Percentiles rank a stretch among this genome's conserved stretches.
Conservation (phyloP, 2,888 invertebrate species). For the Hirtodrosophila histrioides region DNA sequence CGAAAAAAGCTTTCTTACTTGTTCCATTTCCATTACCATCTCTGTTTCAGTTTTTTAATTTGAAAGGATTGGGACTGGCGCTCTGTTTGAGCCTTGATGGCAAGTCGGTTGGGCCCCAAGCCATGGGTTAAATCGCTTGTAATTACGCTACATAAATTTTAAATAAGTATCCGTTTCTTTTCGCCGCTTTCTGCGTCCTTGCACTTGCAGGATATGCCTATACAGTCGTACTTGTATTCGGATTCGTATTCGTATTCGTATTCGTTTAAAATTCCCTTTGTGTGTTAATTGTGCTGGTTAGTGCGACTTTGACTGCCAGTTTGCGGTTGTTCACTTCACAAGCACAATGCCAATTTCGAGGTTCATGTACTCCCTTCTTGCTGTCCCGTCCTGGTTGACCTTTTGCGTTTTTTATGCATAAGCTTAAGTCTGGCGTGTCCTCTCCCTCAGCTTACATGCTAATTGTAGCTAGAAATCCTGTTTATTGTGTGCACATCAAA, state of each 20-base stretch:
- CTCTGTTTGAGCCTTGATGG: constrained; percentile 9
- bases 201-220: constrained; percentile 41
- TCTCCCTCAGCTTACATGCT: constrained; percentile 68
- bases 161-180: constrained; percentile 80
- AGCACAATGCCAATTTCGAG: constrained; percentile 68
- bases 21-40: constrained; percentile 40
- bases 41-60: constrained; percentile 44
- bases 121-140: constrained; percentile 80
- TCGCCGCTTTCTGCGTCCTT: constrained; percentile 62
- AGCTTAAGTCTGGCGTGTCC: constrained; percentile 38
- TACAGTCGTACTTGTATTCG: neutral
- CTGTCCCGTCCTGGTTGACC: constrained; percentile 40
- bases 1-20: constrained; percentile 9
- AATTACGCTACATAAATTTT: constrained; percentile 81
- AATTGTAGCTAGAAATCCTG: constrained; percentile 78
- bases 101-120: constrained; percentile 33
- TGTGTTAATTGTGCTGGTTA: constrained; percentile 74
- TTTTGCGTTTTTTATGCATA: constrained; percentile 54
- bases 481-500: constrained; percentile 79
- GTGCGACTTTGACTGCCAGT: constrained; percentile 53
- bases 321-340: constrained; percentile 49
- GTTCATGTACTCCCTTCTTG: constrained; percentile 44
- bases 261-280: constrained; percentile 55
- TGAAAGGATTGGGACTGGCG: constrained; percentile 36
- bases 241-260: constrained; percentile 14